These are phyloP conservation scores for Coregonus ussuriensis DNA, from an alignment of 2,797 vertebrate genomes.

Conservation along the genomic window DNA sequence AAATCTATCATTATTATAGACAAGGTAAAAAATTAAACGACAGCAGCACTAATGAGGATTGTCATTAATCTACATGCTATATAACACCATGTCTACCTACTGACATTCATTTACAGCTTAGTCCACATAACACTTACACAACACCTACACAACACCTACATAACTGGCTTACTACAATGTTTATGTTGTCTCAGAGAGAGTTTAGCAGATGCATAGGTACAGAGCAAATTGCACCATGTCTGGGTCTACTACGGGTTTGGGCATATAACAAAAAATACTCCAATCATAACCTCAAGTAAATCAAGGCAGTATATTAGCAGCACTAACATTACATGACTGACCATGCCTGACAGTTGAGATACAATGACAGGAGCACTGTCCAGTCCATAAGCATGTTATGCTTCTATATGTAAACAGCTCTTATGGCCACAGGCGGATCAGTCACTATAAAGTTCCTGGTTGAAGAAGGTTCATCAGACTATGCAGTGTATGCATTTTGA, in stretches of 20 bases:
- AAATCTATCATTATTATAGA: background rate
- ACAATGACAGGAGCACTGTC: background rate
- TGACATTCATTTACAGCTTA: background rate
- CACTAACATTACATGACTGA: background rate
- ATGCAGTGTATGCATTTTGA: background rate
- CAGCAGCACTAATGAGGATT: background rate
- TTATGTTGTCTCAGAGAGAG: background rate
- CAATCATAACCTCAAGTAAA: background rate
- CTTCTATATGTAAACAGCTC: conserved; percentile 52
- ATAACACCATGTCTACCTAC: background rate
- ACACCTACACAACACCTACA: background rate
- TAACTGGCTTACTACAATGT: background rate
- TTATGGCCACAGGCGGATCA: conserved; percentile 43
- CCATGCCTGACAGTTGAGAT: background rate
- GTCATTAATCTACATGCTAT: background rate
- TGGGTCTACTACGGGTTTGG: background rate
- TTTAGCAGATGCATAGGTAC: background rate
- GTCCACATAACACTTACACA: background rate
- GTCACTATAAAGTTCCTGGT: conserved; percentile 3
- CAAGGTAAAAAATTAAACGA: background rate
- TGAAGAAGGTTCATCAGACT: background rate
- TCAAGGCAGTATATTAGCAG: background rate
- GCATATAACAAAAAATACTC: background rate
- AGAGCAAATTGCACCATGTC: background rate
- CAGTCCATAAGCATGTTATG: conserved; percentile 56